These are phyloP conservation scores for Lophius piscatorius DNA, from an alignment of 2,113 vertebrate species.

Conservation along the genomic window DNA sequence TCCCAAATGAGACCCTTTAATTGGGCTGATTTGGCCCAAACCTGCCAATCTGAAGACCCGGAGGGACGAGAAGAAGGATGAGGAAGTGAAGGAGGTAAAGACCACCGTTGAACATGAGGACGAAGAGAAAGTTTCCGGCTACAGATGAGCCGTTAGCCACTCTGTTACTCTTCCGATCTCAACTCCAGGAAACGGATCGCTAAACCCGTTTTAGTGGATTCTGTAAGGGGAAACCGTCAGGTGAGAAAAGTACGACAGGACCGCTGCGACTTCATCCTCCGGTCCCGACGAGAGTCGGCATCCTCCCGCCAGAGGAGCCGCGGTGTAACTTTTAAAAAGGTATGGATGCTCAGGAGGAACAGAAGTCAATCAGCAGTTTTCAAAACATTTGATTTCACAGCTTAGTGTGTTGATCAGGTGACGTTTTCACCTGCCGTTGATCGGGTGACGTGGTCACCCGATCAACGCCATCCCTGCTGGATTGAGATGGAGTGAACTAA, in stretches of 20 bases:
- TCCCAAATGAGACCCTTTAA: conserved; percentile 54
- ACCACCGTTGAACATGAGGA: background rate
- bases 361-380: background rate
- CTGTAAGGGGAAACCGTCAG: conserved; percentile 44
- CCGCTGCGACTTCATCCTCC: conserved; percentile 18
- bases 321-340: conserved; percentile 16
- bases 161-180: conserved; percentile 46
- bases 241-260: conserved; percentile 28
- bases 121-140: conserved; percentile 44
- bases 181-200: conserved; percentile 56
- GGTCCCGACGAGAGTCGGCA: conserved; percentile 21
- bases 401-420: background rate
- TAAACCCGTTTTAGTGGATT: conserved; percentile 54
- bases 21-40: conserved; percentile 64
- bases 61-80: conserved; percentile 29
- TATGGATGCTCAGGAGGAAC: background rate
- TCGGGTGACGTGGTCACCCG: no score
- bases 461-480: no score
- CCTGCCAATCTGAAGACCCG: conserved; percentile 29
- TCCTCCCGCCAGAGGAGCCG: conserved; percentile 4
- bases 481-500: no score
- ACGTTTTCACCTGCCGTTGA: no score
- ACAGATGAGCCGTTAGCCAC: conserved; percentile 50
- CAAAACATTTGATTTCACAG: background rate
- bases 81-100: background rate